These are phyloP conservation scores for Reticulitermes lucifugus DNA, from an alignment of 2,888 invertebrate species.

Conservation along the genomic window DNA sequence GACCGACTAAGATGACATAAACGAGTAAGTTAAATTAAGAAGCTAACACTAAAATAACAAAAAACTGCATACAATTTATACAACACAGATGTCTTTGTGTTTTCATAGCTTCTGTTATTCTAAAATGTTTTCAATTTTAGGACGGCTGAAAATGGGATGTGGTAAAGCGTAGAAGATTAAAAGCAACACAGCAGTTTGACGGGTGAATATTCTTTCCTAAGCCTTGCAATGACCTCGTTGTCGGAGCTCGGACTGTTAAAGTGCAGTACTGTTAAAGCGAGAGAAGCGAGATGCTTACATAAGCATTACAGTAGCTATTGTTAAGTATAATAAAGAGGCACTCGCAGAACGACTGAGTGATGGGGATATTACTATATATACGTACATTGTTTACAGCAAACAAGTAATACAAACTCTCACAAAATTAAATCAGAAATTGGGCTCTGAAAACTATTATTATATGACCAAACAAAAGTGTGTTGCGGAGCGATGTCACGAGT, in stretches of 20 bases:
- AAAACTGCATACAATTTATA: background rate
- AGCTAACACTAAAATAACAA: background rate
- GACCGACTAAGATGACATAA: background rate
- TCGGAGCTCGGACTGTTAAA: background rate
- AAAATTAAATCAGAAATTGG: too few relatives aligned
- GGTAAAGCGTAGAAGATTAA: background rate
- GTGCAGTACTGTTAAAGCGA: background rate
- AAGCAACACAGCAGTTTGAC: background rate
- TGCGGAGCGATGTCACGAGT: too few relatives aligned
- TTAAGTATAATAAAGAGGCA: too few relatives aligned
- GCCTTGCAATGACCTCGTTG: background rate
- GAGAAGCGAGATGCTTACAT: too few relatives aligned
- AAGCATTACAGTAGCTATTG: too few relatives aligned
- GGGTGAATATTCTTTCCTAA: background rate
- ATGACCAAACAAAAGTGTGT: too few relatives aligned
- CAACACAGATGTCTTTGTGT: background rate
- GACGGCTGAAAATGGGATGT: background rate
- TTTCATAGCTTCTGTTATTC: slow-evolving; percentile 1
- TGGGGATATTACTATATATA: too few relatives aligned
- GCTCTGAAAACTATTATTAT: too few relatives aligned
- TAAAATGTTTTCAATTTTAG: background rate
- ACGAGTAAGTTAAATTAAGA: background rate
- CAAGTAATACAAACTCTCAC: too few relatives aligned
- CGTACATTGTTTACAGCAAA: too few relatives aligned
- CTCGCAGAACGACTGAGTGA: too few relatives aligned